Evolutionary conservation across 2,113 vertebrate genomes (phyloP).

Genomic region (Caranx melampygus): DNA sequence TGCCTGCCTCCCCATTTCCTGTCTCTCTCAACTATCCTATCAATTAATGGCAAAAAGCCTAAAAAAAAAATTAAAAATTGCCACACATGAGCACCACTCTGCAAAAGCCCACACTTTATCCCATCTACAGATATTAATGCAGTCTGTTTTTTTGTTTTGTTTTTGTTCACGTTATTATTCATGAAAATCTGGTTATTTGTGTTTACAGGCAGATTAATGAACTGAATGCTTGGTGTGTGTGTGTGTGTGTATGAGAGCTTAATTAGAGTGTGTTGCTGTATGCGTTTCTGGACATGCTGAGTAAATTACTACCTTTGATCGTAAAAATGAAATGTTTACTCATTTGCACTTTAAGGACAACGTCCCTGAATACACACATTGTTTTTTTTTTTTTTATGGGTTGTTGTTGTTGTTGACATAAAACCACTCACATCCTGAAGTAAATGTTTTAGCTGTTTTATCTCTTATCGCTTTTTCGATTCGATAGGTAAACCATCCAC

Average conservation of each 20-base stretch:
- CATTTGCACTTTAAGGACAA: conserved; percentile 72
- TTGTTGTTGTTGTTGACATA: conserved; percentile 37
- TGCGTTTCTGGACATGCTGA: conserved; percentile 47
- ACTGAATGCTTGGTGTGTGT: conserved; percentile 30
- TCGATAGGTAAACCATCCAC: conserved; percentile 1
- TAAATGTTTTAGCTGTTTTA: neutral
- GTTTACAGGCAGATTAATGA: conserved; percentile 51
- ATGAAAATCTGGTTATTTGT: conserved; percentile 48
- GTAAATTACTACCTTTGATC: conserved; percentile 71
- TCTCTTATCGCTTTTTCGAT: neutral
- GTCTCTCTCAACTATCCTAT: no score
- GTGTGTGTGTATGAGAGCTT: conserved; percentile 20
- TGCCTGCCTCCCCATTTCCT: no score
- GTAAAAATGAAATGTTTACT: conserved; percentile 67
- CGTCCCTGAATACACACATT: conserved; percentile 27
- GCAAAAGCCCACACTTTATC: conserved; percentile 19
- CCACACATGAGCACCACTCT: neutral
- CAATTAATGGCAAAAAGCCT: no score
- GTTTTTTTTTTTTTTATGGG: conserved; percentile 48
- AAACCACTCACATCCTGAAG: conserved; percentile 28
- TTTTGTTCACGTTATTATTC: conserved; percentile 45
- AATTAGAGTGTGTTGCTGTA: conserved; percentile 8
- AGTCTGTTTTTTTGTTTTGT: conserved; percentile 11
- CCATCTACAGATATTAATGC: conserved; percentile 34
- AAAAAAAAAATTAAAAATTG: neutral